Conservation (phyloP, 2,888 invertebrate genomes). For the Lithosia quadra region DNA sequence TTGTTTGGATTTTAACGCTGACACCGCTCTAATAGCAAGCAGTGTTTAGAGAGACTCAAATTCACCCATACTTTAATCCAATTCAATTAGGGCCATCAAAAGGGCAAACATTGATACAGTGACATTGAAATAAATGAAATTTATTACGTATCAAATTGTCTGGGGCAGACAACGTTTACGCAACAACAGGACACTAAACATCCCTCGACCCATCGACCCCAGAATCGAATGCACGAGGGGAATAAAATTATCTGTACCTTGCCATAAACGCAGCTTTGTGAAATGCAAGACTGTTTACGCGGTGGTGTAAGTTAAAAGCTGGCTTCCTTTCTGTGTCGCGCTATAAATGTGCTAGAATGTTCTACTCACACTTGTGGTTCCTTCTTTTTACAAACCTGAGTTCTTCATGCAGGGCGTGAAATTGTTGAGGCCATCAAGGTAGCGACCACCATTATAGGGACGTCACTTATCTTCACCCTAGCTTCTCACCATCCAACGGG, state of each 20-base stretch:
- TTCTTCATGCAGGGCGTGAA: too few relatives aligned
- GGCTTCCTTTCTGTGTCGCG: not conserved
- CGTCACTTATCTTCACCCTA: too few relatives aligned
- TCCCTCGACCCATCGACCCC: conserved; percentile 69
- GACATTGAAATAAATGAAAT: conserved; percentile 73
- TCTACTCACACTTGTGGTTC: too few relatives aligned
- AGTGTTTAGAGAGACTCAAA: not conserved
- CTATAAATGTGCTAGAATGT: too few relatives aligned
- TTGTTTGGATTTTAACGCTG: not conserved
- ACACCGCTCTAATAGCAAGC: not conserved
- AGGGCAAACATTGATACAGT: conserved; percentile 57
- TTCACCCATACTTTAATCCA: conserved; percentile 20
- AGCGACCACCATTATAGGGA: too few relatives aligned
- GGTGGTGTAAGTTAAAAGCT: conserved; percentile 52
- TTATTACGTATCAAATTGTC: conserved; percentile 79
- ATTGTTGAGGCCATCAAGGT: too few relatives aligned
- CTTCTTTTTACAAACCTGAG: too few relatives aligned
- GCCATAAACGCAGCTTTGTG: conserved; percentile 65
- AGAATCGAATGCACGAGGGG: conserved; percentile 66
- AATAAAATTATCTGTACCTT: conserved; percentile 78
- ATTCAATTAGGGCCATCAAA: conserved; percentile 45
- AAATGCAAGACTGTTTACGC: conserved; percentile 61
- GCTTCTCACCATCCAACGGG: too few relatives aligned
- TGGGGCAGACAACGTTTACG: conserved; percentile 75
- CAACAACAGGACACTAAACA: conserved; percentile 73